Evolutionary conservation across 2,113 vertebrate species (phyloP), one percentile per base, ranked within the genome.

Genomic region (Ciconia boyciana): DNA sequence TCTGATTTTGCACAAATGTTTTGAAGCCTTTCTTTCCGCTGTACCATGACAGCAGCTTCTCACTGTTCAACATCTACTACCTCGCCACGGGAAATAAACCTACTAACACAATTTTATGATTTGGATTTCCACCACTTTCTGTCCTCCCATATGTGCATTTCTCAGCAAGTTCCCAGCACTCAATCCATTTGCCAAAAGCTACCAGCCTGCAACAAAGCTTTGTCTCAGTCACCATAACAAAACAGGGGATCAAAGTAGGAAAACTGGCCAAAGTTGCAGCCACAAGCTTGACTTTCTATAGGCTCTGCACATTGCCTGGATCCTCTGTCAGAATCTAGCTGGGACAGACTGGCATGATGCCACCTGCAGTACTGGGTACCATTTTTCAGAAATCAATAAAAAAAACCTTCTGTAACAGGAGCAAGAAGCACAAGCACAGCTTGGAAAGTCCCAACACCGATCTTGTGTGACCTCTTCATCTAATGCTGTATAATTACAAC

Each of bases 101-200:
- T 29, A 39, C 57, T 20, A 32, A 39, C 17, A 41, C 29, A 43
- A 43, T 16, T 70, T 92, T 44, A 76, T 51, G 8, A 54, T 82
- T 69, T 92, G 32, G 25, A 70, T 78, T 87, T 78, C n/a, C 39
- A 41, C 7, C 31, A 49, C 13, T 69, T 70, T 57, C 48, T 46
- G 18, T 91, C 66, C 82, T 92, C 18, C 57, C 29, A 25, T 19
- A 77, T 43, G 41, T 39, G 21, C 57, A 11, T 82, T 92, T 96
- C 83, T 93, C 86, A 87, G 65, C 48, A 83, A 87, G 88, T 34
- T 87, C 36, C 91, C 49, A 54, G 62, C 7, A 14, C 25, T 72
- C 71, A 85, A 36, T 17, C n/a, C 39, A 64, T 90, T 78, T 95
- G 64, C 66, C 57, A 95, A 90, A 87, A 97, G 13, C 16, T 82